Conservation (phyloP, 2,797 vertebrate genomes). For the Knipowitschia caucasica region DNA sequence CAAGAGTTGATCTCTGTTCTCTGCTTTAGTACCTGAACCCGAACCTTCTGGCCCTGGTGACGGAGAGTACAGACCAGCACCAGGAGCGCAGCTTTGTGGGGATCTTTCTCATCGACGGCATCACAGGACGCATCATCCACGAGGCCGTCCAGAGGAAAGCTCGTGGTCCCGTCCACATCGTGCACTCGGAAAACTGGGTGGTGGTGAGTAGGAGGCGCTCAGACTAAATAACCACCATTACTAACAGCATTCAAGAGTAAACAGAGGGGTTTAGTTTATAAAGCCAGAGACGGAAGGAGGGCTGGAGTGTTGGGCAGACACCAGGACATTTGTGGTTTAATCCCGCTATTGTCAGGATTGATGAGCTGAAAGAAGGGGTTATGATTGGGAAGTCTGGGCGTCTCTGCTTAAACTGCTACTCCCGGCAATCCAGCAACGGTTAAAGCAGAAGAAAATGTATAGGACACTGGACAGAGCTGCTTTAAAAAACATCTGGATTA, state of each 20-base stretch:
- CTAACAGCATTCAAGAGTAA: background rate
- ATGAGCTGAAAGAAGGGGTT: too few species aligned
- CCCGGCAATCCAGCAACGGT: too few species aligned
- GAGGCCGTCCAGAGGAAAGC: slow-evolving; percentile 92
- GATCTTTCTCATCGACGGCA: slow-evolving; percentile 88
- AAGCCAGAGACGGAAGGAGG: background rate
- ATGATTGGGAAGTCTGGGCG: too few species aligned
- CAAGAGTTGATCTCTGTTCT: background rate
- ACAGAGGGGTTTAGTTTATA: background rate
- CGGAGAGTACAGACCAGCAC: slow-evolving; percentile 88
- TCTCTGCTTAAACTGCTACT: too few species aligned
- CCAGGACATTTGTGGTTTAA: too few species aligned
- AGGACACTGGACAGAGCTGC: too few species aligned
- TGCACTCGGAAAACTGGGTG: slow-evolving; percentile 98
- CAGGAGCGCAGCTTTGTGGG: slow-evolving; percentile 92
- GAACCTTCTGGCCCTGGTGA: slow-evolving; percentile 92
- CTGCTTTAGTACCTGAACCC: slow-evolving; percentile 89
- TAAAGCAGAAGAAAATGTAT: too few species aligned
- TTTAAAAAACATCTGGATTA: too few species aligned
- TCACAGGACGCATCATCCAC: slow-evolving; percentile 93
- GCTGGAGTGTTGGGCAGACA: too few species aligned
- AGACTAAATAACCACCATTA: slow-evolving; percentile 1
- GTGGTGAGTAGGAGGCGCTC: slow-evolving; percentile 80
- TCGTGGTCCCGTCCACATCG: slow-evolving; percentile 89
- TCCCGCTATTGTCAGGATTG: too few species aligned